Evolutionary conservation across 2,113 vertebrate species (phyloP), one percentile per base, ranked within the genome.

Genomic region (Otolemur garnettii): DNA sequence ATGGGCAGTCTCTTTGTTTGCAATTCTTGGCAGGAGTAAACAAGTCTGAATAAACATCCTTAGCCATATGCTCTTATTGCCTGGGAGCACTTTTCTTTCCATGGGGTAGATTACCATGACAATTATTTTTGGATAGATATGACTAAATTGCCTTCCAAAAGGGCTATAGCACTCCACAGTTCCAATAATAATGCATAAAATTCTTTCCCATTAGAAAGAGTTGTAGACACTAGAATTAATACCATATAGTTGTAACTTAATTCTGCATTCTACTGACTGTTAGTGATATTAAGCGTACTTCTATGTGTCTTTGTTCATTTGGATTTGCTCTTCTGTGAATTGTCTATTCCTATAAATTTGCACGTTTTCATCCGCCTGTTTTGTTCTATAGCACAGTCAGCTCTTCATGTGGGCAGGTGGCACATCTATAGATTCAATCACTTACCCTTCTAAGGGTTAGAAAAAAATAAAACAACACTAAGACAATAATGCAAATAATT

Each of bases 281-380:
- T 59, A 66, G 4, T 77, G 15, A 17, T 64, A 64, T 42, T 42
- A n/a, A 82, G 12, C 3, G 78, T 13, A 60, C 71, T 85, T 83
- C 81, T 11, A 55, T 30, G 24, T 75, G 55, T 55, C 69, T 78
- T 71, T 81, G 42, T 38, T 84, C 5, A 84, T 57, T 80, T 69
- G 50, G 21, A 87, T 91, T 84, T 62, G 13, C 11, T 92, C 3
- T 69, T 85, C 71, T 84, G 12, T 80, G 38, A 90, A 74, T 95
- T 90, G 45, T 75, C 33, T 80, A 28, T 78, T 84, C 9, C 57
- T 74, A 75, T 14, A 28, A 28, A 80, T 87, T 57, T 79, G 26
- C 5, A 79, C 4, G 66, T 60, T 81, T 94, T 85, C 33, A 11
- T 42, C 60, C 75, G 64, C 78, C 53, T 64, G 22, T 69, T 74